These are phyloP conservation scores for Aspiorhynchus laticeps DNA, from an alignment of 2,113 vertebrate genomes.

Conservation along the genomic window DNA sequence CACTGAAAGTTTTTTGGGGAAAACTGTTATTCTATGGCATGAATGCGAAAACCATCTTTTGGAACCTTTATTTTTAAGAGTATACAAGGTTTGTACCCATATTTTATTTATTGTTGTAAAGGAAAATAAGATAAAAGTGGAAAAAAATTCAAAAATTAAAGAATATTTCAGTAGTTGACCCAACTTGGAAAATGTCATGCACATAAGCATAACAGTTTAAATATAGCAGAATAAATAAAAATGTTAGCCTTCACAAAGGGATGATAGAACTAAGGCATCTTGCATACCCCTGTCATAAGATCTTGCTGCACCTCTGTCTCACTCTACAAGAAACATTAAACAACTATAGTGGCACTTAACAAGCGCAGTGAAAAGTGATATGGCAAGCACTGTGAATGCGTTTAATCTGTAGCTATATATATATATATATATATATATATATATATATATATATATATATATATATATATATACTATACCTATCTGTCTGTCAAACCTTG, in stretches of 20 bases:
- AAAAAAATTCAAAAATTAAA: background rate
- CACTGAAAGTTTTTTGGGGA: too few relatives aligned
- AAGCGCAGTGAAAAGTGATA: background rate
- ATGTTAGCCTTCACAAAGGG: background rate
- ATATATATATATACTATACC: background rate
- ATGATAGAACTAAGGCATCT: conserved; percentile 7
- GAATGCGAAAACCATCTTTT: too few relatives aligned
- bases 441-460: background rate
- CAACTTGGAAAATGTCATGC: background rate
- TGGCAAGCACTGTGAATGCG: background rate
- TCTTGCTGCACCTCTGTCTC: conserved; percentile 6
- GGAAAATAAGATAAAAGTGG: background rate
- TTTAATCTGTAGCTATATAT: background rate
- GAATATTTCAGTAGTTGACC: background rate
- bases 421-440: background rate
- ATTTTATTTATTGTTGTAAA: background rate
- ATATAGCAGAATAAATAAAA: background rate
- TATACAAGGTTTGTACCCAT: background rate
- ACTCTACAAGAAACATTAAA: background rate
- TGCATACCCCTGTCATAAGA: conserved; percentile 1
- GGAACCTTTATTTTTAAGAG: background rate
- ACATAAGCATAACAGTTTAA: conserved; percentile 6
- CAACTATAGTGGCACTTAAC: background rate
- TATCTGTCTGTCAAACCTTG: conserved; percentile 11
- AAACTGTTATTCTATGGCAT: too few relatives aligned